phyloP scores from a whole-genome alignment of 2,113 vertebrate species.

The Zosterops hypoxanthus region DNA sequence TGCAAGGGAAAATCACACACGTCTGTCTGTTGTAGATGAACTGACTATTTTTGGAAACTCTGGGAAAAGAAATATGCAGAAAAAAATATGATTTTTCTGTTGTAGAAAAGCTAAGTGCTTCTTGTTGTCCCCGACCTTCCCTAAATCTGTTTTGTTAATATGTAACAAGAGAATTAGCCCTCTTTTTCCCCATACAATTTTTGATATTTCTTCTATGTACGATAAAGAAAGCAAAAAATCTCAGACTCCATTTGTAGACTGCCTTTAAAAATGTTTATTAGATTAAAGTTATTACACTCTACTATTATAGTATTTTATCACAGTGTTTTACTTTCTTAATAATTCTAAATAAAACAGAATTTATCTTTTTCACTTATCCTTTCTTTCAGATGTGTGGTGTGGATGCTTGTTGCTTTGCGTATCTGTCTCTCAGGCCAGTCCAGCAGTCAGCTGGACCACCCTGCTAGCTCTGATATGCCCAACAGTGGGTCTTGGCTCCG shows the following conservation, averaged over 20 bases:
- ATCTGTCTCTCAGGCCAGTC: too few species aligned
- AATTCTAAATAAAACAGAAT: neutral
- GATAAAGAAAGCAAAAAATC: neutral
- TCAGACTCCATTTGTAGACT: neutral
- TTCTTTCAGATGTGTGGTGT: neutral
- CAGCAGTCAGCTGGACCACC: too few species aligned
- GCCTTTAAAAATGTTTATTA: neutral
- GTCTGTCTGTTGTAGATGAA: neutral
- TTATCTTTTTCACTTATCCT: neutral
- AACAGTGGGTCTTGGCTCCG: too few species aligned
- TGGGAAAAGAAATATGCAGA: neutral
- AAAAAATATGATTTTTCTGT: neutral
- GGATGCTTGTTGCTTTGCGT: neutral
- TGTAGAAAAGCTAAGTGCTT: neutral
- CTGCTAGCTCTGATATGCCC: too few species aligned
- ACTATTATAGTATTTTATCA: neutral
- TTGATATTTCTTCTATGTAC: neutral
- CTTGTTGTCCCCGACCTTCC: neutral
- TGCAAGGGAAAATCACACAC: neutral
- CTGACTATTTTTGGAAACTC: neutral
- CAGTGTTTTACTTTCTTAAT: neutral
- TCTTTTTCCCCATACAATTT: rapidly evolving
- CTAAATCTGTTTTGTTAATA: neutral
- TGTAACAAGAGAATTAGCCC: neutral
- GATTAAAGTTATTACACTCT: neutral